phyloP scores from a whole-genome alignment of 1,140 invertebrate species.

The Zaprionus camerounensis region DNA sequence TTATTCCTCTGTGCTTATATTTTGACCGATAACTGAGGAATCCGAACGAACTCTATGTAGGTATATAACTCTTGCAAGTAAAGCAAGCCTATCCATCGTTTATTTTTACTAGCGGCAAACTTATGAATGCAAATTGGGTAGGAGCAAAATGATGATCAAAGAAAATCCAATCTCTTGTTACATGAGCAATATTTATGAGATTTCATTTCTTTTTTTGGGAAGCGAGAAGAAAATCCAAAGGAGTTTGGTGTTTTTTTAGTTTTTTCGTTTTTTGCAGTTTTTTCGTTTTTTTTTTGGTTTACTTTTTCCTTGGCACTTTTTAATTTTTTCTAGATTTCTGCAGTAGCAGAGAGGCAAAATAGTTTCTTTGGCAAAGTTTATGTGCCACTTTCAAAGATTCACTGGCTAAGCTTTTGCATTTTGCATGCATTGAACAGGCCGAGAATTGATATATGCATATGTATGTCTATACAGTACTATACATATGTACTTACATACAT shows the following conservation, averaged over 20 bases:
- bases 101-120: too few relatives aligned
- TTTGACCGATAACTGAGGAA: too few relatives aligned
- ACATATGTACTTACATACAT: background rate
- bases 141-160: too few relatives aligned
- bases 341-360: constrained; percentile 46
- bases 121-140: too few relatives aligned
- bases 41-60: too few relatives aligned
- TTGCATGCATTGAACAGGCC: constrained; percentile 62
- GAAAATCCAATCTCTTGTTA: background rate
- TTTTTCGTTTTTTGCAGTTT: constrained; percentile 36
- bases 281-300: constrained; percentile 27
- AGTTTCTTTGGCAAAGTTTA: constrained; percentile 80
- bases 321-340: constrained; percentile 69
- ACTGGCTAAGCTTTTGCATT: constrained; percentile 79
- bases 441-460: constrained; percentile 36
- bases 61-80: too few relatives aligned
- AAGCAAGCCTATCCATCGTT: too few relatives aligned
- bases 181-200: constrained; percentile 16
- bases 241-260: constrained; percentile 45
- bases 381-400: constrained; percentile 82
- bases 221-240: constrained; percentile 13
- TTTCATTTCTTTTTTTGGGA: background rate
- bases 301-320: constrained; percentile 59
- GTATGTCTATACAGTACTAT: constrained; percentile 1
- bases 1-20: too few relatives aligned